A percentile compares a stretch with the other conserved stretches of the same genome.
Evolutionary conservation across 92 coral and sea anemone species (phyloP).

Genomic region (Phenganax stokvisi): DNA sequence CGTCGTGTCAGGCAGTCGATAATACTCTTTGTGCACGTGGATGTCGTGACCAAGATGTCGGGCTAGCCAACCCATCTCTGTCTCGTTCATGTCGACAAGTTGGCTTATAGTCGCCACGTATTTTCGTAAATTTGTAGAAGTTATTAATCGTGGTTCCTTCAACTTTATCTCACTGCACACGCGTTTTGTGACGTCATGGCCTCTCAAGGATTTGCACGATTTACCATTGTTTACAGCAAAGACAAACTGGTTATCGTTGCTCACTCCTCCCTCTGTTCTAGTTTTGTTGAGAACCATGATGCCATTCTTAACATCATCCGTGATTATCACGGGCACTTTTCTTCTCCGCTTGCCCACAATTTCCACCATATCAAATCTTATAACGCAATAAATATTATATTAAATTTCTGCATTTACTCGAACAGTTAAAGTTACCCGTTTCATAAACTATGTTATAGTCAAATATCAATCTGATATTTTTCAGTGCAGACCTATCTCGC

Average conservation of each 20-base stretch:
- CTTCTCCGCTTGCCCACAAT: not conserved
- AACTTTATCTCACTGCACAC: not conserved
- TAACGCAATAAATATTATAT: not conserved
- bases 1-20: slow-evolving; percentile 42
- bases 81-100: slow-evolving; percentile 23
- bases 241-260: slow-evolving; percentile 38
- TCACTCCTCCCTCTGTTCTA: slow-evolving; percentile 40
- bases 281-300: slow-evolving; percentile 38
- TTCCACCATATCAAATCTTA: slow-evolving; percentile 13
- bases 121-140: slow-evolving; percentile 1
- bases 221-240: slow-evolving; percentile 47
- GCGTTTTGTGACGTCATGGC: not conserved
- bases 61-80: slow-evolving; percentile 38
- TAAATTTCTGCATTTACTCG: not conserved
- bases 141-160: not conserved
- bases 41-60: slow-evolving; percentile 44
- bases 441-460: no score
- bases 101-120: slow-evolving; percentile 36
- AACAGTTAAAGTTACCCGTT: no score
- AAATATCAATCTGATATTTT: no score
- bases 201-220: slow-evolving; percentile 39
- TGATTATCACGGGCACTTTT: slow-evolving; percentile 6
- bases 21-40: slow-evolving; percentile 39
- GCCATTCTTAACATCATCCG: slow-evolving; percentile 21
- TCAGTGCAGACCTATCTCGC: no score